These are phyloP conservation scores for Thomomys bottae DNA, from an alignment of 2,113 vertebrate genomes.

Conservation along the genomic window DNA sequence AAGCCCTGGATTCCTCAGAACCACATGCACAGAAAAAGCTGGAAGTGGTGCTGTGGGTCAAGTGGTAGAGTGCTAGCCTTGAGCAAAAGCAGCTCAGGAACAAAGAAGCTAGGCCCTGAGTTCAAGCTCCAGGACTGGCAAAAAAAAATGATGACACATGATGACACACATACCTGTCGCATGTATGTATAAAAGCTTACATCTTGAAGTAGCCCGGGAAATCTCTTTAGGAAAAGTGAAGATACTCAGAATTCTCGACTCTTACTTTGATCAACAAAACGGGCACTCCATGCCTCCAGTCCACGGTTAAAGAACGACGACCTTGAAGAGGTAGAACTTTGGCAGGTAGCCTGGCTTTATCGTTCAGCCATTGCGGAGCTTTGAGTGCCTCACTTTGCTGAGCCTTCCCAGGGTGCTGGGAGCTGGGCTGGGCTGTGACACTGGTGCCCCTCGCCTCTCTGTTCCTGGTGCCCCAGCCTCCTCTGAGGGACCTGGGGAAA, in stretches of 20 bases:
- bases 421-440: rapidly evolving
- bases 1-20: too few species aligned
- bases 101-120: too few species aligned
- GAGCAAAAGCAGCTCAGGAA: too few species aligned
- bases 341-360: too few species aligned
- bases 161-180: rapidly evolving
- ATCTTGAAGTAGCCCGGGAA: background rate
- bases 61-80: too few species aligned
- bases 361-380: too few species aligned
- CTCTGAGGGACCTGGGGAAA: background rate
- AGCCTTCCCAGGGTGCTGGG: rapidly evolving
- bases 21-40: too few species aligned
- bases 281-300: rapidly evolving
- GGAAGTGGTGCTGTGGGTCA: too few species aligned
- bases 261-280: background rate
- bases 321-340: background rate
- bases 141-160: too few species aligned
- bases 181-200: rapidly evolving
- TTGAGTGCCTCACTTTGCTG: too few species aligned
- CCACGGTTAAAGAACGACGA: background rate
- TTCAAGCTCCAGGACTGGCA: too few species aligned
- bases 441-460: too few species aligned
- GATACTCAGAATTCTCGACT: background rate
- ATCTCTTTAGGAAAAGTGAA: background rate
- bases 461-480: background rate